Evolutionary conservation across 2,888 invertebrate genomes (phyloP).

Genomic region (Acleris emargana): DNA sequence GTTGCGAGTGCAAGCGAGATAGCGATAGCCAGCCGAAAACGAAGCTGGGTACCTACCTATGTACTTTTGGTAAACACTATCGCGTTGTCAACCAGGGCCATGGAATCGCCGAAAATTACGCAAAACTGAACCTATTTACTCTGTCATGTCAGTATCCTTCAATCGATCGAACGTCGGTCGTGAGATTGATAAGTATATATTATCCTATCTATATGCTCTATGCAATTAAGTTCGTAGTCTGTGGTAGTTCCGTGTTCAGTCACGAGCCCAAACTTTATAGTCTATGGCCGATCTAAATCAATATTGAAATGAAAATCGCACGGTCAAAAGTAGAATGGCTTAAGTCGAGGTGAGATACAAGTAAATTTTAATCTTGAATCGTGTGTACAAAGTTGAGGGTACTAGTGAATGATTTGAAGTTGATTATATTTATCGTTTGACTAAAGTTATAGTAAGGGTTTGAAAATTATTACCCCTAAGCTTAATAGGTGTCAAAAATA

Average conservation of each 20-base stretch:
- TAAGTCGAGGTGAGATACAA: background rate
- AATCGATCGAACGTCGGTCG: constrained; percentile 39
- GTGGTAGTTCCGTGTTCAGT: constrained; percentile 21
- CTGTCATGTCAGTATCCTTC: constrained; percentile 26
- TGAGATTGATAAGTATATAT: constrained; percentile 39
- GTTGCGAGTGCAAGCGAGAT: no score
- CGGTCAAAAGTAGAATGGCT: background rate
- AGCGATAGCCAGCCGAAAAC: no score
- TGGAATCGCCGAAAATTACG: no score
- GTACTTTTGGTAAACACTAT: no score
- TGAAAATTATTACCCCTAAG: background rate
- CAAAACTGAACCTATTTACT: no score
- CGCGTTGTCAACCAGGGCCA: no score
- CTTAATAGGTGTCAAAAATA: background rate
- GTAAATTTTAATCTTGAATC: background rate
- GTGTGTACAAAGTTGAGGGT: background rate
- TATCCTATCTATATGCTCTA: constrained; percentile 40
- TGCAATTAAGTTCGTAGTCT: constrained; percentile 43
- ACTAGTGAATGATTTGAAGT: background rate
- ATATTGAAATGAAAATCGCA: constrained; percentile 1
- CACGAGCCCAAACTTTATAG: constrained; percentile 24
- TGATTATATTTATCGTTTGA: background rate
- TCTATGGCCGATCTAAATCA: constrained; percentile 9
- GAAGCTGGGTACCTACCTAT: no score
- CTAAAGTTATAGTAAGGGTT: background rate